A percentile compares a stretch with the other conserved stretches of the same genome.
phyloP scores from a whole-genome alignment of 2,888 invertebrate species.

The Pseudococcus jackbeardsleyi region DNA sequence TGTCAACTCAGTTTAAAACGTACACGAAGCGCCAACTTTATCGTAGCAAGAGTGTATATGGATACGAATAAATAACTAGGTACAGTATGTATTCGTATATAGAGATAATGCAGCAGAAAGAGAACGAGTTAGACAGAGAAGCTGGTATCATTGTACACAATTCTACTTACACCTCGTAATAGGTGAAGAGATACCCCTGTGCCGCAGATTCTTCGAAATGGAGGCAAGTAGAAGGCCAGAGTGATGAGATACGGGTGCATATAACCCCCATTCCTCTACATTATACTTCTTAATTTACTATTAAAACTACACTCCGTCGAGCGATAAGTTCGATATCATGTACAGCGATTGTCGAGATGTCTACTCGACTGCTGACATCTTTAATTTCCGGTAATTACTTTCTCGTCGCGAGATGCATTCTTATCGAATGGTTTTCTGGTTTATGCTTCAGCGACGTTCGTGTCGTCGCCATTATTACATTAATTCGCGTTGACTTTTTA shows the following conservation, averaged over 20 bases:
- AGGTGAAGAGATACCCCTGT: too few species aligned
- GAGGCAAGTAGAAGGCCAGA: neutral
- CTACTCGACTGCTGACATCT: neutral
- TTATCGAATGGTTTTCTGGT: constrained; percentile 46
- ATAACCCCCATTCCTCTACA: neutral
- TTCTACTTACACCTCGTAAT: too few species aligned
- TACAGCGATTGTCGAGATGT: constrained; percentile 32
- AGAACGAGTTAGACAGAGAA: too few species aligned
- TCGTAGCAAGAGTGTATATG: neutral
- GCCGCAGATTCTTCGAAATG: too few species aligned
- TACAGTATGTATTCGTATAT: too few species aligned
- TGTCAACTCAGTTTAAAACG: neutral
- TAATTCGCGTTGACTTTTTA: constrained; percentile 46
- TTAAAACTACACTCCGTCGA: neutral
- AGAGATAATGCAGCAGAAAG: too few species aligned
- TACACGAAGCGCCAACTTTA: neutral
- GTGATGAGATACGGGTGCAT: neutral
- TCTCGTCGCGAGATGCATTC: neutral
- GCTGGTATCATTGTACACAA: too few species aligned
- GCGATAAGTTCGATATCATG: constrained; percentile 42
- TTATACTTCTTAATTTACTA: constrained; percentile 30
- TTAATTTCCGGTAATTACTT: constrained; percentile 51
- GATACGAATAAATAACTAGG: too few species aligned
- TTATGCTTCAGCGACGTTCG: neutral
- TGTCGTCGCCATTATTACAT: neutral